A percentile compares a stretch with the other conserved stretches of the same genome.
These are phyloP conservation scores for Pelusios castaneus DNA, from an alignment of 2,113 vertebrate genomes.

Conservation along the genomic window DNA sequence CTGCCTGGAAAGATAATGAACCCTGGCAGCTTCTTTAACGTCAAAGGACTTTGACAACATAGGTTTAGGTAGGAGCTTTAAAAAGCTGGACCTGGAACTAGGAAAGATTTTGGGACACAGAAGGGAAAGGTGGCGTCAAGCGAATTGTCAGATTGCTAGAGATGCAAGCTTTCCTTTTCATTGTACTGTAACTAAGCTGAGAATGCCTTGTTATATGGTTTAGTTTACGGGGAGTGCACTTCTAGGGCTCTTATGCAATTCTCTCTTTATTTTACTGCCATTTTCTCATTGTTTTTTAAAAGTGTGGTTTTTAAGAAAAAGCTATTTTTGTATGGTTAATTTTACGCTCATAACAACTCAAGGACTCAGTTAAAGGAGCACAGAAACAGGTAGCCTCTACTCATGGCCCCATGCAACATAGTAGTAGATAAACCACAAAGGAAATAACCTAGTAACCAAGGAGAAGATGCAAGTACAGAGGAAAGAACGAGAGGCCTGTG, in stretches of 20 bases:
- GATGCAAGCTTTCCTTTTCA: background rate
- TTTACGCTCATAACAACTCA: background rate
- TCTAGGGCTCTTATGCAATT: background rate
- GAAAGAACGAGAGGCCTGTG: too few species aligned
- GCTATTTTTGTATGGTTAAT: background rate
- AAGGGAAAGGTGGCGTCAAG: background rate
- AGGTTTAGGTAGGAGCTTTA: background rate
- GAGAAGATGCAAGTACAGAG: background rate
- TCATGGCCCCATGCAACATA: background rate
- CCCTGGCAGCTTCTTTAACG: background rate
- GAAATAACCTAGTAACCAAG: background rate
- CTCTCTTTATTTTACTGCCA: too few species aligned
- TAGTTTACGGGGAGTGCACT: background rate
- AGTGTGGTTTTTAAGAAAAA: background rate
- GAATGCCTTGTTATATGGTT: background rate
- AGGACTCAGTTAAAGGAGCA: background rate
- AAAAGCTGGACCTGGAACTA: background rate
- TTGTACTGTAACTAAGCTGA: background rate
- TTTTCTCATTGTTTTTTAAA: background rate
- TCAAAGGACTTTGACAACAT: background rate
- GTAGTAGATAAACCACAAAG: background rate
- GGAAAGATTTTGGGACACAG: background rate
- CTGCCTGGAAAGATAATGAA: fast-evolving
- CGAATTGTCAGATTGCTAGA: background rate
- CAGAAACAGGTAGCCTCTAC: too few species aligned